Conservation (phyloP, 1,140 invertebrate genomes). For the Leptinotarsa texana region DNA sequence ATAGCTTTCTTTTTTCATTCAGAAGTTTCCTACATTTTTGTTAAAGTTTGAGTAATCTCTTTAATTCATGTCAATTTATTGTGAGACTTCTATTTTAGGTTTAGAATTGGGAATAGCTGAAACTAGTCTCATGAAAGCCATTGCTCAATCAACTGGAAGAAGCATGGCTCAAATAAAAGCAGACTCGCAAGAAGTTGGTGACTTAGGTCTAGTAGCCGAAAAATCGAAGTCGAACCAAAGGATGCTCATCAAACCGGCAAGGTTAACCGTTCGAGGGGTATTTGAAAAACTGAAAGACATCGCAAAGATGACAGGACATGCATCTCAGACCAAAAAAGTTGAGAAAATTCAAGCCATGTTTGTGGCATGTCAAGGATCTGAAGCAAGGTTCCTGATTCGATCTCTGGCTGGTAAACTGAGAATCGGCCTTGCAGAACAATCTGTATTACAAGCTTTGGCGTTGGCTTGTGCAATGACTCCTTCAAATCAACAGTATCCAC, state of each 20-base stretch:
- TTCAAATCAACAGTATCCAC: slow-evolving; percentile 69
- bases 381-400: slow-evolving; percentile 91
- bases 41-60: too few species aligned
- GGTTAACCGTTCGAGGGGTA: slow-evolving; percentile 71
- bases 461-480: slow-evolving; percentile 78
- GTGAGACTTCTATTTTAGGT: slow-evolving; percentile 33
- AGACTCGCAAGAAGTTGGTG: slow-evolving; percentile 79
- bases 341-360: slow-evolving; percentile 91
- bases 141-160: slow-evolving; percentile 90
- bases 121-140: slow-evolving; percentile 90
- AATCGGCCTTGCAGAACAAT: slow-evolving; percentile 96
- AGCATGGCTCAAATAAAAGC: slow-evolving; percentile 83
- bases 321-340: slow-evolving; percentile 77
- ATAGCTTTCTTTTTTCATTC: too few species aligned
- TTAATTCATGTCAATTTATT: too few species aligned
- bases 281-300: slow-evolving; percentile 90
- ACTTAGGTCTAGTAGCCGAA: slow-evolving; percentile 93
- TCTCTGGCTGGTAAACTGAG: slow-evolving; percentile 92
- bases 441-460: slow-evolving; percentile 89
- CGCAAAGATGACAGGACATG: slow-evolving; percentile 81
- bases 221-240: slow-evolving; percentile 85
- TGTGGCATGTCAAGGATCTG: slow-evolving; percentile 87
- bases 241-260: slow-evolving; percentile 81
- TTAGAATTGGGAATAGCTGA: slow-evolving; percentile 82
- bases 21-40: too few species aligned